Evolutionary conservation across 1,140 invertebrate genomes (phyloP).

Genomic region (Caenorhabditis elegans): DNA sequence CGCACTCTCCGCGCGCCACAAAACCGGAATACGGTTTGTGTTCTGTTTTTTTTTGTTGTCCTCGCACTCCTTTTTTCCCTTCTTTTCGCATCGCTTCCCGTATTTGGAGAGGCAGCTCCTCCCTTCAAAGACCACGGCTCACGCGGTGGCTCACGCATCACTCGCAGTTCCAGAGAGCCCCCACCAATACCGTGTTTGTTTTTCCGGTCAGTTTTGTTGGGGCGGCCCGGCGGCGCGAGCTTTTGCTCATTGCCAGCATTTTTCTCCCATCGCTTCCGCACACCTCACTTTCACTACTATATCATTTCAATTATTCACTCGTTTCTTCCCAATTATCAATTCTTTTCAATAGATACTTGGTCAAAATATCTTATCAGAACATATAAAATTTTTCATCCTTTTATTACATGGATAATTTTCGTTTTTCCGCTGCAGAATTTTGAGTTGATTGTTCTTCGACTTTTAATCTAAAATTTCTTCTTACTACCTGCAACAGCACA

Average conservation of each 20-base stretch:
- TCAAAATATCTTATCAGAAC: too few species aligned
- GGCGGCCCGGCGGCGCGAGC: not conserved
- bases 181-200: constrained; percentile 18
- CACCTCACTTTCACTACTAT: not conserved
- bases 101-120: constrained; percentile 8
- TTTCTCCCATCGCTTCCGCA: constrained; percentile 6
- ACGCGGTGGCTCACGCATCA: constrained; percentile 8
- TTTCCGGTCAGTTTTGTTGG: not conserved
- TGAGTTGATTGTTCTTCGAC: too few species aligned
- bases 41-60: too few species aligned
- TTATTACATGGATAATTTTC: too few species aligned
- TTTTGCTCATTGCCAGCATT: constrained; percentile 24
- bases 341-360: too few species aligned
- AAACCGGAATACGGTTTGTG: constrained; percentile 15
- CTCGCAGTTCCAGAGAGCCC: not conserved
- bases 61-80: not conserved
- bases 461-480: too few species aligned
- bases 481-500: too few species aligned
- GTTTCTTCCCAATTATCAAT: not conserved
- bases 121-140: not conserved
- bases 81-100: not conserved
- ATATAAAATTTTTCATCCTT: too few species aligned
- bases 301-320: not conserved
- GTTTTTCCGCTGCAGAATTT: too few species aligned
- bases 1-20: not conserved